phyloP scores from a whole-genome alignment of 2,888 invertebrate species.

The Cheilosia grossa region DNA sequence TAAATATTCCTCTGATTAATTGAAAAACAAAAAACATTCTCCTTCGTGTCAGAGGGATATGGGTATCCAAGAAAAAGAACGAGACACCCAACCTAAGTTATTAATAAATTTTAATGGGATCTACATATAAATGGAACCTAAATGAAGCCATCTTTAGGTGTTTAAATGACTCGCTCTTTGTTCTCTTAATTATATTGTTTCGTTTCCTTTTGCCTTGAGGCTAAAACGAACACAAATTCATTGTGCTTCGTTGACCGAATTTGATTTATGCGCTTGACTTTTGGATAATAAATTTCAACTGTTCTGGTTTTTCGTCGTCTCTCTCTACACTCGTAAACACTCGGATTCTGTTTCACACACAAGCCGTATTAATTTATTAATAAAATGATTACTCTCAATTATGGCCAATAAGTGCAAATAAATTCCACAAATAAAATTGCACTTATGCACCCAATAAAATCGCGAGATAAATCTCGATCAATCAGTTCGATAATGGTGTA shows the following conservation, averaged over 20 bases:
- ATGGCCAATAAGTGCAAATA: constrained; percentile 56
- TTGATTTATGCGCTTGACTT: constrained; percentile 66
- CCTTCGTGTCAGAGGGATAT: constrained; percentile 5
- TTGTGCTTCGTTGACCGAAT: constrained; percentile 61
- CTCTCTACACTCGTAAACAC: not conserved
- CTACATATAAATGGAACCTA: constrained; percentile 57
- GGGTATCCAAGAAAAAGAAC: constrained; percentile 3
- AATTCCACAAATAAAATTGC: constrained; percentile 64
- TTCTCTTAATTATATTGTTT: constrained; percentile 71
- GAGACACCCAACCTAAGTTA: constrained; percentile 56
- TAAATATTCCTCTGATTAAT: constrained; percentile 58
- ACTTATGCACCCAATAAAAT: constrained; percentile 73
- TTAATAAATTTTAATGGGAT: constrained; percentile 70
- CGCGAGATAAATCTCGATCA: constrained; percentile 65
- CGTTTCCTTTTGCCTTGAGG: constrained; percentile 19
- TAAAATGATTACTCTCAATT: constrained; percentile 56
- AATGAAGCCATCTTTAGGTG: constrained; percentile 72
- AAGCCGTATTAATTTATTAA: constrained; percentile 12
- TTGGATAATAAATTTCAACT: constrained; percentile 67
- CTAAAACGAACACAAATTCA: constrained; percentile 51
- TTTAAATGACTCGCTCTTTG: constrained; percentile 54
- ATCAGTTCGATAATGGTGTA: constrained; percentile 58
- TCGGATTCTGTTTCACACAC: not conserved
- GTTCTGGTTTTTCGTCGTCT: constrained; percentile 28
- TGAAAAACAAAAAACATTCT: constrained; percentile 33